A percentile compares a stretch with the other conserved stretches of the same genome.
Evolutionary conservation across 2,797 vertebrate genomes (phyloP).

Genomic region (Miichthys miiuy): DNA sequence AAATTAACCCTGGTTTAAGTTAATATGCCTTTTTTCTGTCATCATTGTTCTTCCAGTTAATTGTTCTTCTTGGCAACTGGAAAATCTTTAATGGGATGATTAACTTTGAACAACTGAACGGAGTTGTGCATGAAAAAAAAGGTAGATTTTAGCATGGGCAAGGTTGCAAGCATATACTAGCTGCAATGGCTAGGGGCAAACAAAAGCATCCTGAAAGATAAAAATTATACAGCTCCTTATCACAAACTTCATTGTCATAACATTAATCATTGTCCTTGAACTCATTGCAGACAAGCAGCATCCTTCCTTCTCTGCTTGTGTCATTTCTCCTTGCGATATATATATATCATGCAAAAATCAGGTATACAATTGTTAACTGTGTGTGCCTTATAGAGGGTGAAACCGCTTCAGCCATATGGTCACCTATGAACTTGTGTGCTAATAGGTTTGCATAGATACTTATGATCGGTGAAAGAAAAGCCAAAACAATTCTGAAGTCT

Average conservation of each 20-base stretch:
- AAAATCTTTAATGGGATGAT: not conserved
- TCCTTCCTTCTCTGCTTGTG: not conserved
- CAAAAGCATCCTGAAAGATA: not conserved
- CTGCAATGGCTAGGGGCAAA: not conserved
- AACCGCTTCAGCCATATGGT: too few species aligned
- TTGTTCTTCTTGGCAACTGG: not conserved
- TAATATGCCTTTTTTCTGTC: not conserved
- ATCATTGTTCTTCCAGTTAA: not conserved
- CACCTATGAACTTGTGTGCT: too few species aligned
- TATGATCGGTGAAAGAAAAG: too few species aligned
- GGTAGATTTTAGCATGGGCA: not conserved
- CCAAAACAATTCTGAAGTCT: too few species aligned
- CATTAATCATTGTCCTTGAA: slow-evolving; percentile 17
- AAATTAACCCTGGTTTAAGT: not conserved
- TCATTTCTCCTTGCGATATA: not conserved
- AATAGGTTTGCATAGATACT: too few species aligned
- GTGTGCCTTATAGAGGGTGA: too few species aligned
- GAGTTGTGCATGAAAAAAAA: not conserved
- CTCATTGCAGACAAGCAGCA: not conserved
- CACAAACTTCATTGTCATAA: not conserved
- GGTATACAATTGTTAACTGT: too few species aligned
- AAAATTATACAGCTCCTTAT: slow-evolving; percentile 25
- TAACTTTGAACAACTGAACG: not conserved
- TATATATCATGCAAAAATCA: not conserved
- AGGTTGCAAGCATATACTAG: too few species aligned